These are phyloP conservation scores for Saimiri boliviensis DNA, from an alignment of 2,113 vertebrate genomes.

Conservation along the genomic window DNA sequence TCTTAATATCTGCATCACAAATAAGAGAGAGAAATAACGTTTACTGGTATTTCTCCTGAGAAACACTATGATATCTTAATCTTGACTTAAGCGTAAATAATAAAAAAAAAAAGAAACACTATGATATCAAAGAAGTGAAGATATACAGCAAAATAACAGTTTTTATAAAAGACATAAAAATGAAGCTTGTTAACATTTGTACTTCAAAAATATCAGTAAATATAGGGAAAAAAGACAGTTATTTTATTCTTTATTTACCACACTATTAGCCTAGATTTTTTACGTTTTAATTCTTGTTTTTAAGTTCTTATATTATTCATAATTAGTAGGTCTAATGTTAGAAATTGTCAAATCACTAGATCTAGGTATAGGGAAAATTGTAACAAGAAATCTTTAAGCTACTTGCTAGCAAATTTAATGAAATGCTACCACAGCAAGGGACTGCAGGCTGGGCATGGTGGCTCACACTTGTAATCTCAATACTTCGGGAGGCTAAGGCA, in stretches of 20 bases:
- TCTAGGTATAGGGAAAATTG: neutral
- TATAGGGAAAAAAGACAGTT: neutral
- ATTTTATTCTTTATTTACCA: neutral
- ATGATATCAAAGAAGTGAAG: neutral
- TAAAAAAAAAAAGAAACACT: neutral
- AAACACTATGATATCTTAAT: neutral
- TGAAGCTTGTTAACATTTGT: neutral
- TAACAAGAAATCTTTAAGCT: neutral
- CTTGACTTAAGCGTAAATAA: too few species aligned
- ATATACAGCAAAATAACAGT: neutral
- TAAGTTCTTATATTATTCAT: neutral
- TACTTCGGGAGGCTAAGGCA: neutral
- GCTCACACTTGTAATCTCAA: neutral
- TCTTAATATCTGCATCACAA: neutral
- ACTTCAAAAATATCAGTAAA: slow-evolving; percentile 30
- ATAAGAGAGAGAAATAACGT: neutral
- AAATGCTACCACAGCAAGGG: neutral
- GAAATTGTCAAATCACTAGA: slow-evolving; percentile 8
- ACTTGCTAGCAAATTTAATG: neutral
- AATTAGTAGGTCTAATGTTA: neutral
- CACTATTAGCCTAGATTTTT: neutral
- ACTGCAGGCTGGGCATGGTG: neutral
- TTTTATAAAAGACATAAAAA: neutral
- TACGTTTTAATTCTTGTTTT: neutral
- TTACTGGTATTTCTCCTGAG: neutral